Base-by-base conservation (phyloP, 2,888 invertebrate species). In the Adelognathus sp. region DNA sequence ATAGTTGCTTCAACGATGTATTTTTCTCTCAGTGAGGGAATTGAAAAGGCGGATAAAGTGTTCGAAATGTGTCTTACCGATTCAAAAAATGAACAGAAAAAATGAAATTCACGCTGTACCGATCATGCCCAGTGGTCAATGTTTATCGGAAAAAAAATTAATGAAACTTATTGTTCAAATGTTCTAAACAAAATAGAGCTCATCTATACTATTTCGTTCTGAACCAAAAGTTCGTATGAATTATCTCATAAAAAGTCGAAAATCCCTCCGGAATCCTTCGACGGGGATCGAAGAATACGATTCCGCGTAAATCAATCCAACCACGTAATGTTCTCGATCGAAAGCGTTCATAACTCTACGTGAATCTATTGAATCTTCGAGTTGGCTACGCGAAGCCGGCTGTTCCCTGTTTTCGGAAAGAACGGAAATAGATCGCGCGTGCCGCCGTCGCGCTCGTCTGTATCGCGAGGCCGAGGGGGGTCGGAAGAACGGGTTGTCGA, bases 351-450 rank as follows among this genome's bases (percentile, higher is more conserved):
- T 63, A 39, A 36, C 24, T 72, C 60, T 41, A 5, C 27, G 16
- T 46, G 18, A 61, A 18, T 63, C 41, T 18, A 50, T n/a, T n/a
- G 60, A 46, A 67, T 36, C 36, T 41, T 39, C 39, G 31, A 67
- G 33, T 56, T 58, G 29, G 63, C 61, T 54, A 58, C 21, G 67
- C 41, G 71, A 73, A 56, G 80, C 66, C 82, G 82, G 83, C 79
- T 77, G 80, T 79, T 84, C 79, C 63, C 58, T 79, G 80, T 81
- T 88, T 90, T 89, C 83, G 84, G 81, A 83, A 84, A 86, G 88
- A 90, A 90, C 90, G 87, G 85, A 91, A 91, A 90, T 91, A 90
- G 90, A 89, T 76, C 66, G 79, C 82, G 81, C 81, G 81, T 81
- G 80, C 71, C 73, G 64, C 71, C 63, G 66, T 39, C 33, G 70